A percentile compares a stretch with the other conserved stretches of the same genome.
Evolutionary conservation across 1,140 invertebrate genomes (phyloP).

Genomic region (Drosophila sulfurigaster): DNA sequence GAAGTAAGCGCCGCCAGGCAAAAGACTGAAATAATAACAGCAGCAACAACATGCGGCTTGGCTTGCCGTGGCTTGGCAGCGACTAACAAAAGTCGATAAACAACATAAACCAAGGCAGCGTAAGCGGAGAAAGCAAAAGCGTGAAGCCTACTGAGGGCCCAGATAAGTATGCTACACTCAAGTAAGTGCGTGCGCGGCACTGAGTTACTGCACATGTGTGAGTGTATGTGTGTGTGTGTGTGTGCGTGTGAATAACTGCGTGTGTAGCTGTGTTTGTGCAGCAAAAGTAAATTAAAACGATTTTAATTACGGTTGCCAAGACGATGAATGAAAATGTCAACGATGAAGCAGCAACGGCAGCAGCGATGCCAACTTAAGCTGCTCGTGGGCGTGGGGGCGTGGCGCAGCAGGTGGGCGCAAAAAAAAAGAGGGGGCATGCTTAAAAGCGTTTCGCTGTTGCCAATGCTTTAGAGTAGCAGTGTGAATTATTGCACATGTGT

Average conservation of each 20-base stretch:
- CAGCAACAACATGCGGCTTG: slow-evolving; percentile 40
- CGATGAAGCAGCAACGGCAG: slow-evolving; percentile 48
- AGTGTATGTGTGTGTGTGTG: slow-evolving; percentile 27
- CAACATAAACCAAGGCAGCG: slow-evolving; percentile 69
- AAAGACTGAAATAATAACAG: slow-evolving; percentile 75
- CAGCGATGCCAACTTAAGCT: slow-evolving; percentile 27
- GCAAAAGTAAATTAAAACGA: slow-evolving; percentile 84
- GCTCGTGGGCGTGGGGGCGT: slow-evolving; percentile 35
- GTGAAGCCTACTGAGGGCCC: slow-evolving; percentile 45
- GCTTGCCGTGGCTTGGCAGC: slow-evolving; percentile 52
- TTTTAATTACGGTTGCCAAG: slow-evolving; percentile 84
- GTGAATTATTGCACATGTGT: slow-evolving; percentile 66
- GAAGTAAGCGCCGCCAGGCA: slow-evolving; percentile 45
- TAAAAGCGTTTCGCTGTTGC: slow-evolving; percentile 75
- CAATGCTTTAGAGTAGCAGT: slow-evolving; percentile 47
- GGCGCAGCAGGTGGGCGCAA: slow-evolving; percentile 20
- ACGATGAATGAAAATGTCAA: slow-evolving; percentile 84
- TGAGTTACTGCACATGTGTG: slow-evolving; percentile 1
- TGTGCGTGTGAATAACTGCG: slow-evolving; percentile 32
- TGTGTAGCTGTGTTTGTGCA: slow-evolving; percentile 43
- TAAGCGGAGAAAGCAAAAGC: neutral
- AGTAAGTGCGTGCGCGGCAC: slow-evolving; percentile 20
- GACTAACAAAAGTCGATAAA: slow-evolving; percentile 82
- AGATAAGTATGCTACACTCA: slow-evolving; percentile 77
- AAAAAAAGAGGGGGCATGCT: slow-evolving; percentile 43